phyloP scores from a whole-genome alignment of 2,113 vertebrate species.

The Cyphomyrus plagiostoma region DNA sequence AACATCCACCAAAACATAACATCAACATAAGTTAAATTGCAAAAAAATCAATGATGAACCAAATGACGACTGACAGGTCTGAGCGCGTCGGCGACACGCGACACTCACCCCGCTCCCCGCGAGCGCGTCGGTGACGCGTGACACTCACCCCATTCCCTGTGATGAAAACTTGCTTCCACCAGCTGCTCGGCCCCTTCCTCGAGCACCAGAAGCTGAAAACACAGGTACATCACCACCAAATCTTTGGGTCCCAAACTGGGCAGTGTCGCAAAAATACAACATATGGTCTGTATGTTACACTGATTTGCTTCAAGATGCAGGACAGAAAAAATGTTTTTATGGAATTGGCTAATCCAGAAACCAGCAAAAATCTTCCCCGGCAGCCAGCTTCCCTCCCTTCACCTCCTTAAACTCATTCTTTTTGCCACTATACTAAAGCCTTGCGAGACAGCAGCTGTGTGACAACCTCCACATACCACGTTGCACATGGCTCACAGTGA shows the following conservation, averaged over 20 bases:
- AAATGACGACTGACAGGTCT: not conserved
- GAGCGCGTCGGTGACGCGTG: constrained; percentile 24
- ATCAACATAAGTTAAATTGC: not conserved
- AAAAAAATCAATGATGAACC: not conserved
- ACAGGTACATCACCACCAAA: not conserved
- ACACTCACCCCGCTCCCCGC: constrained; percentile 88
- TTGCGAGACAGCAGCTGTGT: constrained; percentile 26
- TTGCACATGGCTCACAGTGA: constrained; percentile 17
- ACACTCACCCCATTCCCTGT: constrained; percentile 67
- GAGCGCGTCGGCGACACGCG: not conserved
- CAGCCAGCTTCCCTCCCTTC: not conserved
- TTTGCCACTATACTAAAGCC: not conserved
- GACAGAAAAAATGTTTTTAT: too few species aligned
- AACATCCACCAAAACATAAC: not conserved
- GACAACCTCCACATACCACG: constrained; percentile 34
- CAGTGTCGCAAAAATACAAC: not conserved
- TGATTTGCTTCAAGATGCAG: not conserved
- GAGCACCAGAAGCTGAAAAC: constrained; percentile 66
- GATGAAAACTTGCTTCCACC: constrained; percentile 81
- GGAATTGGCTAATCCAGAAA: not conserved
- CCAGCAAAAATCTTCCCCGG: not conserved
- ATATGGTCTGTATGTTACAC: not conserved
- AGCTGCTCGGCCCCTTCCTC: constrained; percentile 80
- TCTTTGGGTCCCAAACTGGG: not conserved
- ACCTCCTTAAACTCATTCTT: not conserved